Evolutionary conservation across 2,888 invertebrate genomes (phyloP).

Genomic region (Poecilus cupreus): DNA sequence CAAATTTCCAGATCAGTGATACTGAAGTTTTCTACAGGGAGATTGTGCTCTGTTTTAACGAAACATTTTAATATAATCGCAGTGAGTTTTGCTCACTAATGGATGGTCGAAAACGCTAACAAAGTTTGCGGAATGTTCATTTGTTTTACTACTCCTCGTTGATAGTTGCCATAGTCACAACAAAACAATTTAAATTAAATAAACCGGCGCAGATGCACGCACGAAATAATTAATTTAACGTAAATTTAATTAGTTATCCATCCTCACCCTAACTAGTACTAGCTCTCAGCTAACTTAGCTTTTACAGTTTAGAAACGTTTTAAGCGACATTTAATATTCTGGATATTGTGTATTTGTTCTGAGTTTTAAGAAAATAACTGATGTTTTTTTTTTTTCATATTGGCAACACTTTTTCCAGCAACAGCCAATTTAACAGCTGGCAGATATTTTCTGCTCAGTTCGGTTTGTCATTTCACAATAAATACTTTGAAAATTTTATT

Average conservation of each 20-base stretch:
- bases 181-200: constrained; percentile 34
- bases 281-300: neutral
- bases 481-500: too few species aligned
- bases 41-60: constrained; percentile 10
- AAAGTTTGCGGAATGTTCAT: constrained; percentile 22
- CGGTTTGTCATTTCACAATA: too few species aligned
- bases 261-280: neutral
- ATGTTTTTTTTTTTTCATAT: too few species aligned
- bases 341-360: too few species aligned
- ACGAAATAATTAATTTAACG: neutral
- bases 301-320: neutral
- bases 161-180: neutral
- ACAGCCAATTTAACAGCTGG: too few species aligned
- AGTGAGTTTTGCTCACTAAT: neutral
- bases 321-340: too few species aligned
- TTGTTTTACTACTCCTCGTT: neutral
- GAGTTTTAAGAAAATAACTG: too few species aligned
- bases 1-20: constrained; percentile 41
- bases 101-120: constrained; percentile 17
- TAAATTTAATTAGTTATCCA: constrained; percentile 14
- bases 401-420: too few species aligned
- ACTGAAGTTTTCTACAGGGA: constrained; percentile 29
- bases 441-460: too few species aligned
- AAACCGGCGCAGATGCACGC: constrained; percentile 10
- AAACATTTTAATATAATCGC: constrained; percentile 31